These are phyloP conservation scores for Achlya flavicornis DNA, from an alignment of 2,888 invertebrate species.

Conservation along the genomic window DNA sequence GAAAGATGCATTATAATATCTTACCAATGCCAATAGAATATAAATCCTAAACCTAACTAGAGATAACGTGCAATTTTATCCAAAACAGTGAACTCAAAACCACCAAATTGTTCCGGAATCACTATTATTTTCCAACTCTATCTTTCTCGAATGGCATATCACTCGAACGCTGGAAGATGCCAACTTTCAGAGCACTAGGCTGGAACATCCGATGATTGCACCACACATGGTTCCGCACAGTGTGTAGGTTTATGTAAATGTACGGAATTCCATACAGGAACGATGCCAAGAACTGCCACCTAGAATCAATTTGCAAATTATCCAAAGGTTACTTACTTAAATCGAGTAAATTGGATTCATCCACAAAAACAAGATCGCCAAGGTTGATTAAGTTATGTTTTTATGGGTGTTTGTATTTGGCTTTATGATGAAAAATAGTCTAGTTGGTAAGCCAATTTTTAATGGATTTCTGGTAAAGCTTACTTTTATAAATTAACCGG, in stretches of 20 bases:
- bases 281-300: constrained; percentile 44
- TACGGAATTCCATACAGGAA: constrained; percentile 30
- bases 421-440: neutral
- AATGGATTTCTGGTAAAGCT: too few relatives aligned
- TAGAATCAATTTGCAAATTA: constrained; percentile 59
- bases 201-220: constrained; percentile 34
- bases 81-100: neutral
- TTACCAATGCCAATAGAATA: neutral
- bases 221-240: constrained; percentile 28
- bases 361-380: neutral
- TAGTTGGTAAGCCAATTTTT: neutral
- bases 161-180: constrained; percentile 1
- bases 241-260: constrained; percentile 37
- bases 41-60: neutral
- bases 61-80: neutral
- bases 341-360: constrained; percentile 4
- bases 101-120: neutral
- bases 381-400: neutral
- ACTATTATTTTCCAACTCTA: constrained; percentile 2
- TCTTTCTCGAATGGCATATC: constrained; percentile 1
- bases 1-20: too few relatives aligned
- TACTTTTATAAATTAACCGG: too few relatives aligned
- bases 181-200: constrained; percentile 4
- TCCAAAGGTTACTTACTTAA: constrained; percentile 18
- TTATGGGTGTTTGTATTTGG: neutral